These are phyloP conservation scores for Monochamus saltuarius DNA, from an alignment of 1,140 invertebrate species.

Conservation along the genomic window DNA sequence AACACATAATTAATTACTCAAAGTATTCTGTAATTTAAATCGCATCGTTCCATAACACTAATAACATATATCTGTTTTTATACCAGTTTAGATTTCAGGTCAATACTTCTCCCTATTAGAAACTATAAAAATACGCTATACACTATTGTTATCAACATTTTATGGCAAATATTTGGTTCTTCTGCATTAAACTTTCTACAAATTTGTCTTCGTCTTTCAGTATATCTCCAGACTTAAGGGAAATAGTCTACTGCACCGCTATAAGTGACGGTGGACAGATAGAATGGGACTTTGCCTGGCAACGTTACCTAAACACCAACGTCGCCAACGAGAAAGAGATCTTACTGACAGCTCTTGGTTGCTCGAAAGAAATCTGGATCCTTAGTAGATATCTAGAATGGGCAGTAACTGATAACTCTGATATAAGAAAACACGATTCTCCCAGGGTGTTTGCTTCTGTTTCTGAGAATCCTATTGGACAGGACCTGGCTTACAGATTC, in stretches of 20 bases:
- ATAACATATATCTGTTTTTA: no score
- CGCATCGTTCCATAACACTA: no score
- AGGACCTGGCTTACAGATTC: conserved; percentile 73
- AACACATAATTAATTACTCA: no score
- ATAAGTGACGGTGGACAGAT: conserved; percentile 74
- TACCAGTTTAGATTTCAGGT: no score
- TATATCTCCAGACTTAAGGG: conserved; percentile 79
- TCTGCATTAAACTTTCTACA: no score
- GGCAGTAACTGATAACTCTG: conserved; percentile 67
- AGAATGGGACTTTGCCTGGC: conserved; percentile 86
- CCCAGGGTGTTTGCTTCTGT: conserved; percentile 71
- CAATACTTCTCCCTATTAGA: no score
- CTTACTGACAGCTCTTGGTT: conserved; percentile 75
- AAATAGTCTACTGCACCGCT: conserved; percentile 81
- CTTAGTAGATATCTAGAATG: conserved; percentile 73
- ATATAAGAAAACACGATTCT: conserved; percentile 79
- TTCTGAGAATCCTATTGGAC: conserved; percentile 69
- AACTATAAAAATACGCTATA: no score
- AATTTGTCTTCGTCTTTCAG: conserved; percentile 43
- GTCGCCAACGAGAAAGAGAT: conserved; percentile 76
- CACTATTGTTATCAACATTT: no score
- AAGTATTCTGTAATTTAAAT: no score
- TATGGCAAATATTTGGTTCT: no score
- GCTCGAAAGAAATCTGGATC: conserved; percentile 74
- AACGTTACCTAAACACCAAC: conserved; percentile 69